phyloP scores from a whole-genome alignment of 2,797 vertebrate genomes.

The Melanogrammus aeglefinus region DNA sequence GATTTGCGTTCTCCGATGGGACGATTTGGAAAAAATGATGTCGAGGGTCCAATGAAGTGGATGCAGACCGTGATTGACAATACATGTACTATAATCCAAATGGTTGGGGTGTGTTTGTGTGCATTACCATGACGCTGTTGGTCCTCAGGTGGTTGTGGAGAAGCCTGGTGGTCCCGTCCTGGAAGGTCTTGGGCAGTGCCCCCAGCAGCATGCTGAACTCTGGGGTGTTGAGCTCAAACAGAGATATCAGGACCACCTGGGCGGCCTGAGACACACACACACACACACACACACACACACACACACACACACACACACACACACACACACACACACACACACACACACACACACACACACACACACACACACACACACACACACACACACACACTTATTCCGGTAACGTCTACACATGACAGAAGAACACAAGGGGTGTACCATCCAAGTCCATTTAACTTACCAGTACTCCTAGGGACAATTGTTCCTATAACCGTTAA shows the following conservation, averaged over 20 bases:
- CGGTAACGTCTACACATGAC: no score
- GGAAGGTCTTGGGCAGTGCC: conserved; percentile 98
- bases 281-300: conserved; percentile 24
- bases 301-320: not conserved
- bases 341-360: conserved; percentile 15
- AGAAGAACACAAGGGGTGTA: not conserved
- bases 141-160: conserved; percentile 97
- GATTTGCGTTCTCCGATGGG: no score
- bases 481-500: no score
- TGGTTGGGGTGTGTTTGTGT: not conserved
- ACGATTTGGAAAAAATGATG: no score
- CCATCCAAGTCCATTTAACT: not conserved
- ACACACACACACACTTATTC: not conserved
- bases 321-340: conserved; percentile 22
- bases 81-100: no score
- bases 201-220: conserved; percentile 99
- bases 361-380: conserved; percentile 28
- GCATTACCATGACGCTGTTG: conserved; percentile 83
- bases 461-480: not conserved
- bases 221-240: conserved; percentile 96
- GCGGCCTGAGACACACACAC: conserved; percentile 78
- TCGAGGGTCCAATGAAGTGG: no score
- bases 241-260: conserved; percentile 91
- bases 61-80: no score
- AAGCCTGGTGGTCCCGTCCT: conserved; percentile 97